Evolutionary conservation across 1,140 invertebrate species (phyloP).

Genomic region (Nixonia krombeini): DNA sequence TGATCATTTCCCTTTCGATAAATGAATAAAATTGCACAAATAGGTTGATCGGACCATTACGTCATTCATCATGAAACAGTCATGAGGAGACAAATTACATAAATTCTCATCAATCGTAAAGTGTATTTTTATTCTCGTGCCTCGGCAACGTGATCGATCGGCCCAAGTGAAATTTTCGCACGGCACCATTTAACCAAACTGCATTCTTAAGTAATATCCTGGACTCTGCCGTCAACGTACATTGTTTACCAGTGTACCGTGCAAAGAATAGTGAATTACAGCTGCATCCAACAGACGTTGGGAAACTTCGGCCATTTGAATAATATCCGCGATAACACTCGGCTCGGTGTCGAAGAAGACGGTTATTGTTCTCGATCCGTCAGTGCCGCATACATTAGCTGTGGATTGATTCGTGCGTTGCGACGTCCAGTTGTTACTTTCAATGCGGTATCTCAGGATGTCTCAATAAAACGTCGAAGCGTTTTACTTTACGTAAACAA

Average conservation of each 20-base stretch:
- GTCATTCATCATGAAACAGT: constrained; percentile 8
- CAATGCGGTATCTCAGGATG: no score
- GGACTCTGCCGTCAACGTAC: constrained; percentile 30
- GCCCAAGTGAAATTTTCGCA: constrained; percentile 36
- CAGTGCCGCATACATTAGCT: constrained; percentile 28
- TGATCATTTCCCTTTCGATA: no score
- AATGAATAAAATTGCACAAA: no score
- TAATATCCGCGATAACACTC: constrained; percentile 50
- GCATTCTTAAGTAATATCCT: constrained; percentile 47
- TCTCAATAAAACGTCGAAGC: neutral
- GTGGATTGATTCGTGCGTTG: constrained; percentile 35
- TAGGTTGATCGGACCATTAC: no score
- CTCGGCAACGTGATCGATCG: constrained; percentile 13
- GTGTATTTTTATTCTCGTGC: constrained; percentile 16
- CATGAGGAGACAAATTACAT: constrained; percentile 3
- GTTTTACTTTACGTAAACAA: no score
- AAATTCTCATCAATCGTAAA: constrained; percentile 8
- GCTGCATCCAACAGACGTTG: constrained; percentile 39
- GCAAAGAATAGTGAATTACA: constrained; percentile 41
- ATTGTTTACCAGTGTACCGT: constrained; percentile 40
- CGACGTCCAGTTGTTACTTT: neutral
- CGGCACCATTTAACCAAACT: constrained; percentile 34
- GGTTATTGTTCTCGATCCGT: constrained; percentile 32
- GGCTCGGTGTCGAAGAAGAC: constrained; percentile 47
- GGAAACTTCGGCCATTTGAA: constrained; percentile 47